phyloP scores from a whole-genome alignment of 2,888 invertebrate genomes.

The Gnatocerus cornutus region DNA sequence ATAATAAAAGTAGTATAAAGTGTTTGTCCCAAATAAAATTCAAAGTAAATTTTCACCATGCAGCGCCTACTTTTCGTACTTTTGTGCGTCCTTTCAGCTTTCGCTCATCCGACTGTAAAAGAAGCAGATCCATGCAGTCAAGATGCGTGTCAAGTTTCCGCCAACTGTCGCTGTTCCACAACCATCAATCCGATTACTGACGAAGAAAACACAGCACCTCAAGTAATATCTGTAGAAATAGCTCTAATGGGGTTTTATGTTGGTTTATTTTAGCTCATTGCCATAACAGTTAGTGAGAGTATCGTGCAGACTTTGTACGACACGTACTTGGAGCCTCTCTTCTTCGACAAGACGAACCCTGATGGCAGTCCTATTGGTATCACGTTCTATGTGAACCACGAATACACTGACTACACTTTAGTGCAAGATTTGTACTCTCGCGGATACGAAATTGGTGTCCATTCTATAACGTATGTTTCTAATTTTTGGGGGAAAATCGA shows the following conservation, averaged over 20 bases:
- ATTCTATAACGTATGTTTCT: constrained; percentile 74
- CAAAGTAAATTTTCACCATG: constrained; percentile 10
- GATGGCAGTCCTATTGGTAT: constrained; percentile 77
- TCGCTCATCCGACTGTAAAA: constrained; percentile 1
- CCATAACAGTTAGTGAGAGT: constrained; percentile 80
- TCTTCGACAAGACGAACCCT: constrained; percentile 75
- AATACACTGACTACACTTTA: constrained; percentile 75
- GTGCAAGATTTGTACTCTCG: constrained; percentile 76
- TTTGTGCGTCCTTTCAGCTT: constrained; percentile 5
- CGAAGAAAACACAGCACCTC: constrained; percentile 22
- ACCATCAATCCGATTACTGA: constrained; percentile 20
- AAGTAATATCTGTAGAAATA: constrained; percentile 29
- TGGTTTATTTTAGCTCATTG: constrained; percentile 69
- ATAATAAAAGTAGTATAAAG: constrained; percentile 15
- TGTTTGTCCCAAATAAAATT: neutral
- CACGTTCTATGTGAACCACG: constrained; percentile 83
- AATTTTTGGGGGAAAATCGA: no score
- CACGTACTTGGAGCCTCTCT: constrained; percentile 73
- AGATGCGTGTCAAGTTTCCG: constrained; percentile 19
- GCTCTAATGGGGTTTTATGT: no score
- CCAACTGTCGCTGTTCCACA: constrained; percentile 38
- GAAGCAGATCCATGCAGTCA: constrained; percentile 3
- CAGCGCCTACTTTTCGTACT: constrained; percentile 1
- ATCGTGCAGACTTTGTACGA: constrained; percentile 73
- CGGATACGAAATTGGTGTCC: constrained; percentile 81